Evolutionary conservation across 1,140 invertebrate genomes (phyloP).

Genomic region (Harlomillsia oculata): DNA sequence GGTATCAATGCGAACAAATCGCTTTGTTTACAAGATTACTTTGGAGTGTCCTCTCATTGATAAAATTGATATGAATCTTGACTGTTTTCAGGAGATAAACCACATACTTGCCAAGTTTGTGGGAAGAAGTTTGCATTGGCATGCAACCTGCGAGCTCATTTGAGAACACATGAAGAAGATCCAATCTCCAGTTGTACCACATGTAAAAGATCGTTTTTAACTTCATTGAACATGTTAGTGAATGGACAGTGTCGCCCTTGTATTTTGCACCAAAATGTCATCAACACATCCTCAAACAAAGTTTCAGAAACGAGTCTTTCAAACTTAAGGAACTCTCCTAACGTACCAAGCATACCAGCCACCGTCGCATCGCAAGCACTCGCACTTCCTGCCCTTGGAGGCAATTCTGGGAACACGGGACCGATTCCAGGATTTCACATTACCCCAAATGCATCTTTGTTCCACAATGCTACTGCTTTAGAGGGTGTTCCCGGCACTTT

Average conservation of each 20-base stretch:
- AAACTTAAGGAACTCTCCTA: no score
- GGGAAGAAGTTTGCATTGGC: slow-evolving; percentile 63
- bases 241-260: slow-evolving; percentile 19
- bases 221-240: slow-evolving; percentile 19
- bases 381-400: not conserved
- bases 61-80: not conserved
- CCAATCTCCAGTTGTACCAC: slow-evolving; percentile 11
- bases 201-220: slow-evolving; percentile 22
- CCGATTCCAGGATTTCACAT: not conserved
- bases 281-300: not conserved
- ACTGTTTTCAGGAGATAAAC: slow-evolving; percentile 57
- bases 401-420: not conserved
- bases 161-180: slow-evolving; percentile 56
- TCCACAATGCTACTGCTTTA: not conserved
- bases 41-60: no score
- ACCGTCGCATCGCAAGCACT: no score
- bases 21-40: no score
- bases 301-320: not conserved
- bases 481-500: not conserved
- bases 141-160: slow-evolving; percentile 62
- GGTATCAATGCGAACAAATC: slow-evolving; percentile 40
- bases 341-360: no score
- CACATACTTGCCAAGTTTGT: slow-evolving; percentile 59
- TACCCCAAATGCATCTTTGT: not conserved
- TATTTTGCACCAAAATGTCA: slow-evolving; percentile 9